Base-by-base conservation (phyloP, 2,797 vertebrate genomes). In the Enteromius treurensis region DNA sequence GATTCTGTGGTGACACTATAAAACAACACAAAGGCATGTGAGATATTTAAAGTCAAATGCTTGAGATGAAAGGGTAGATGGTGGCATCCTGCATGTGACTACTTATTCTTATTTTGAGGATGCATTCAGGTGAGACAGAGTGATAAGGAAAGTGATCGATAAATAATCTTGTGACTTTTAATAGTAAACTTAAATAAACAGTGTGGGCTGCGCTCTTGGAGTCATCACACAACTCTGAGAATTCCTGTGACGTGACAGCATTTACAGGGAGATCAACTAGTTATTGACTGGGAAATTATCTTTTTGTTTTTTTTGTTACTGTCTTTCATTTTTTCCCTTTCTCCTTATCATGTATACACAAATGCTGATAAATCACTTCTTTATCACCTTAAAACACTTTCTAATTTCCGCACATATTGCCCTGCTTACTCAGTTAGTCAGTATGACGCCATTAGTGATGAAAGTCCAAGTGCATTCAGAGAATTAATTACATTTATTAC, bases 361-460 rank as follows among this genome's bases (percentile, higher is more conserved):
- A 42, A 60, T 2, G 29, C 37, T 49, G 47, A n/a, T 21, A 58
- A 58, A 79, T 77, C 23, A 51, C 49, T 67, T 82, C 6, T 2
- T 74, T 73, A 80, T 84, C 47, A 42, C 11, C 23, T 70, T 29
- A 47, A 67, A 83, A 32, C 81, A 58, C 64, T 83, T 77, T 45
- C 37, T 42, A 69, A 68, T 32, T 77, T 77, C 47, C 26, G 9
- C 17, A 58, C 51, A 23, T 58, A 47, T 69, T 77, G 7, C 29
- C 55, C 73, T 58, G 40, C 40, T 62, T 60, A 47, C n/a, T 29
- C 40, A 17, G 58, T 77, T 82, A 45, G 74, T n/a, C 37, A 17
- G 6, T 68, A 45, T 76, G 62, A 45, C 34, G n/a, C 3, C 62
- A 40, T 42, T 53, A 29, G 6, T 37, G 64, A 69, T 55, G 73